Percentiles rank a stretch among this genome's conserved stretches.
Conservation (phyloP, 2,113 vertebrate species). For the Prietella phreatophila region DNA sequence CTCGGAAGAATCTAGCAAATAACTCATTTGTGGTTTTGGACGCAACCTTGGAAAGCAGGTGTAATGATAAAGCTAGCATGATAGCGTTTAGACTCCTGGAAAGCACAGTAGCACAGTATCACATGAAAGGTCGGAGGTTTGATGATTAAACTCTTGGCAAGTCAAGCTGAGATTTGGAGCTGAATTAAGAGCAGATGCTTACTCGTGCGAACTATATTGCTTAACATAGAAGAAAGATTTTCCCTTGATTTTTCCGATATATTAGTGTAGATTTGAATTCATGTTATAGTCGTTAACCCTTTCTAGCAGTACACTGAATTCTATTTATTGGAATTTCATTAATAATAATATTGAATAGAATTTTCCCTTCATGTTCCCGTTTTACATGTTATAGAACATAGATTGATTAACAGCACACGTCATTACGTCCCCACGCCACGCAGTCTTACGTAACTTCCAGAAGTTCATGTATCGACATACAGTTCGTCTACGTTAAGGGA, state of each 20-base stretch:
- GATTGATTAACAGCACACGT: no score
- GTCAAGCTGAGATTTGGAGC: background rate
- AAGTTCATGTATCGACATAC: no score
- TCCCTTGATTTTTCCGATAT: background rate
- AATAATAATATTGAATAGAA: no score
- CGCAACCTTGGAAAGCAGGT: background rate
- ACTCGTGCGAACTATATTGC: background rate
- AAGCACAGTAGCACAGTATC: background rate
- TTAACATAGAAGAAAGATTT: background rate
- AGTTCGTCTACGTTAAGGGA: no score
- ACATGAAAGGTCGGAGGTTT: constrained; percentile 18
- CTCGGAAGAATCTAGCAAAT: background rate
- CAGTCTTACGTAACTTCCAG: no score
- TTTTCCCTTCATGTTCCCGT: no score
- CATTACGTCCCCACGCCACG: no score
- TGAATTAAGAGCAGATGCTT: background rate
- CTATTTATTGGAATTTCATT: no score
- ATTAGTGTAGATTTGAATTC: background rate
- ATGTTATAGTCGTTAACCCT: background rate
- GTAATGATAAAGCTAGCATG: background rate
- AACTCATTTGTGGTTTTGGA: constrained; percentile 9
- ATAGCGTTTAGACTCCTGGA: background rate
- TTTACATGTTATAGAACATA: no score
- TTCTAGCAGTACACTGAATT: no score
- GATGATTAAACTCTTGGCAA: background rate